Conservation (phyloP, 2,888 invertebrate genomes). For the Dryocosmus kuriphilus region DNA sequence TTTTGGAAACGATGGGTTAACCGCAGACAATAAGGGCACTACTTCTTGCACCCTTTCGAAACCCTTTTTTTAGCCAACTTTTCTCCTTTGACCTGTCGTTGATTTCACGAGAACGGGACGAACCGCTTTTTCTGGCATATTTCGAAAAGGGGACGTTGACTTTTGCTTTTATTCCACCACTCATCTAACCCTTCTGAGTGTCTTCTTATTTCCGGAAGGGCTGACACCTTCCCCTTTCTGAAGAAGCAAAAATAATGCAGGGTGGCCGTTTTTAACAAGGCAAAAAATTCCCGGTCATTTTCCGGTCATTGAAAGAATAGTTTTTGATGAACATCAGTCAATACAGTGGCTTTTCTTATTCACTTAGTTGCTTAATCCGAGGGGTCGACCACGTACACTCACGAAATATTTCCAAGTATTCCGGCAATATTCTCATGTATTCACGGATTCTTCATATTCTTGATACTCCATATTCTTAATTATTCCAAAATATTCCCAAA, state of each 20-base stretch:
- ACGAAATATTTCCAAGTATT: no score
- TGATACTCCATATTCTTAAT: no score
- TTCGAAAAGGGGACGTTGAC: slow-evolving; percentile 40
- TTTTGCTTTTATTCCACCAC: slow-evolving; percentile 26
- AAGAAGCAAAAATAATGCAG: slow-evolving; percentile 7
- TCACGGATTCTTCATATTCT: no score
- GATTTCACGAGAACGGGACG: slow-evolving; percentile 37
- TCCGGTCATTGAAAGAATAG: no score
- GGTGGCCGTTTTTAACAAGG: no score
- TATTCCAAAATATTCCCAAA: no score
- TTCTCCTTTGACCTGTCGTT: slow-evolving; percentile 37
- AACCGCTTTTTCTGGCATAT: slow-evolving; percentile 32
- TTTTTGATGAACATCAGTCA: no score
- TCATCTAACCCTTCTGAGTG: slow-evolving; percentile 39
- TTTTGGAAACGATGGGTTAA: slow-evolving; percentile 70
- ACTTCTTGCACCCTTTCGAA: slow-evolving; percentile 49
- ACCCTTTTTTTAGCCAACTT: slow-evolving; percentile 31
- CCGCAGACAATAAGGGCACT: slow-evolving; percentile 71
- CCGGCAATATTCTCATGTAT: no score
- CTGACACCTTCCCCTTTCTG: slow-evolving; percentile 14
- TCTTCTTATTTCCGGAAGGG: slow-evolving; percentile 35
- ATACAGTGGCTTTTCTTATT: no score
- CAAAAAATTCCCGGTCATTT: no score
- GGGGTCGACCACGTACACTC: no score
- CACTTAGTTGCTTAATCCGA: no score